phyloP scores from a whole-genome alignment of 2,888 invertebrate species.

The Mythimna pallens region DNA sequence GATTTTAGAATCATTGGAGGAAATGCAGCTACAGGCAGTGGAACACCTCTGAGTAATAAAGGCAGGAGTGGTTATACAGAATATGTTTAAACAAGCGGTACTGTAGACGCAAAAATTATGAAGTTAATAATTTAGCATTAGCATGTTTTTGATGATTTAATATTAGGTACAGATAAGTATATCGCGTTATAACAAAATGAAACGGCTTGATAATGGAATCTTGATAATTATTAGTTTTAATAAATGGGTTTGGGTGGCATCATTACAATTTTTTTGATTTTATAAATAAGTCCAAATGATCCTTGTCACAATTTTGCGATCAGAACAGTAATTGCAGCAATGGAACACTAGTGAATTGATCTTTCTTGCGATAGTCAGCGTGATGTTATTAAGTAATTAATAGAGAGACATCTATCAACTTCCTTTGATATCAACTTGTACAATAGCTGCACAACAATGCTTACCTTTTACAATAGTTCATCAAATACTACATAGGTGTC shows the following conservation, averaged over 20 bases:
- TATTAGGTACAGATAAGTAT: background rate
- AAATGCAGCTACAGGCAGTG: constrained; percentile 80
- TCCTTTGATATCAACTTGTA: background rate
- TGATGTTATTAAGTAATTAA: background rate
- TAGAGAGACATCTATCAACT: constrained; percentile 39
- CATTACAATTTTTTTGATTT: constrained; percentile 38
- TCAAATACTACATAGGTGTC: constrained; percentile 36
- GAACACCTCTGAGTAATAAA: constrained; percentile 77
- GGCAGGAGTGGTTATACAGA: constrained; percentile 73
- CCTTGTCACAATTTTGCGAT: background rate
- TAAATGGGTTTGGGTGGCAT: constrained; percentile 65
- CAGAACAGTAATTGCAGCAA: background rate
- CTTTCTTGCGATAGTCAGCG: background rate
- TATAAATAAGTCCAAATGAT: background rate
- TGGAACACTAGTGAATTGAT: background rate
- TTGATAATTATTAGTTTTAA: constrained; percentile 27
- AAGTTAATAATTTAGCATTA: background rate
- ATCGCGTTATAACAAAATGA: constrained; percentile 38
- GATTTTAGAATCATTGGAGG: constrained; percentile 83
- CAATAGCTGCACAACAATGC: background rate
- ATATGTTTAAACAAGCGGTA: constrained; percentile 2
- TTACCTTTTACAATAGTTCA: background rate
- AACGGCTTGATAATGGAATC: constrained; percentile 58
- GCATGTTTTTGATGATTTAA: background rate
- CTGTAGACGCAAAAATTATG: background rate